Percentiles rank a stretch among this genome's conserved stretches.
Evolutionary conservation across 30 jellyfish, hydroid and myxozoan genomes (phyloP).

Genomic region (Cassiopea andromeda): DNA sequence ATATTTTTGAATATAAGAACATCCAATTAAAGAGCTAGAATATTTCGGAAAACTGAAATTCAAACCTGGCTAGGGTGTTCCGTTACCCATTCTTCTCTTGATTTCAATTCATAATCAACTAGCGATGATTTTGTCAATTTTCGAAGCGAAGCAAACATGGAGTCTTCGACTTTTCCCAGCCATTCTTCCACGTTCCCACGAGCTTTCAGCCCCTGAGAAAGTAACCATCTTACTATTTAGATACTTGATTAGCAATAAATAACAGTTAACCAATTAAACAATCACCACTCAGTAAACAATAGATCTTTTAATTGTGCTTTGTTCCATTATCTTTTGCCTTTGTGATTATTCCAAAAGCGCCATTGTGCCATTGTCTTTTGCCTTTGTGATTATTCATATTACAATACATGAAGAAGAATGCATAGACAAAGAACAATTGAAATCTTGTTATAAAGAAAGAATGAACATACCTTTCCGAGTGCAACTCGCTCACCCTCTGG

Average conservation of each 20-base stretch:
- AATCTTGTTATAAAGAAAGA: neutral
- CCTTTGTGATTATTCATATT: too few relatives aligned
- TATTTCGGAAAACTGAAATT: neutral
- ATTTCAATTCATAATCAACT: conserved; percentile 85
- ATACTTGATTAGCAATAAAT: too few relatives aligned
- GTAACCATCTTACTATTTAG: neutral
- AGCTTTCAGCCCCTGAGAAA: conserved; percentile 88
- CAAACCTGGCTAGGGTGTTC: conserved; percentile 95
- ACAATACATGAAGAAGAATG: neutral
- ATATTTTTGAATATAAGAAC: neutral
- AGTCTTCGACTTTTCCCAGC: conserved; percentile 98
- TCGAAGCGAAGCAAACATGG: conserved; percentile 92
- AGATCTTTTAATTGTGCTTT: too few relatives aligned
- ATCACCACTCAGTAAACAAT: neutral
- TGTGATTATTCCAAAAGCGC: too few relatives aligned
- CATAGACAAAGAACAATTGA: neutral
- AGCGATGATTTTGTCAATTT: conserved; percentile 83
- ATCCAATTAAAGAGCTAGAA: neutral
- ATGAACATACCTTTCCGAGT: conserved; percentile 76
- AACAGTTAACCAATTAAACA: neutral
- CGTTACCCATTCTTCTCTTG: conserved; percentile 96
- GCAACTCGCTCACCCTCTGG: conserved; percentile 98
- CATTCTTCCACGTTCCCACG: conserved; percentile 99
- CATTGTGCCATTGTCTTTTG: too few relatives aligned
- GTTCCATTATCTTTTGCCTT: too few relatives aligned